These are phyloP conservation scores for Agrotis segetum DNA, from an alignment of 2,888 invertebrate genomes.

Conservation along the genomic window DNA sequence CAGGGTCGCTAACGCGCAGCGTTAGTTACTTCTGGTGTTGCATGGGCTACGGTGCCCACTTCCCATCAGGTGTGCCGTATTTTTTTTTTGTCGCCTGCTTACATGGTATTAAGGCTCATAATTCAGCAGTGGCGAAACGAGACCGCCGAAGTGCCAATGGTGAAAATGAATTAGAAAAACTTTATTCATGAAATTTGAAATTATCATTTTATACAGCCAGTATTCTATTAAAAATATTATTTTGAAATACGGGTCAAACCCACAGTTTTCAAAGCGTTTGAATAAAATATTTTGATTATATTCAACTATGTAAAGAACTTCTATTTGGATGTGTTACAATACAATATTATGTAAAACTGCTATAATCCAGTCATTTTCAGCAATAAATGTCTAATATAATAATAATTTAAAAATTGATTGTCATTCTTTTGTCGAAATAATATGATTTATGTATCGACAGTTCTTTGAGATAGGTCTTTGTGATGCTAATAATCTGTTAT, in stretches of 20 bases:
- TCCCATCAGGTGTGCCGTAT: too few species aligned
- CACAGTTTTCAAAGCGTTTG: constrained; percentile 17
- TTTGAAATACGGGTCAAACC: constrained; percentile 24
- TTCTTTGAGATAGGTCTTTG: constrained; percentile 33
- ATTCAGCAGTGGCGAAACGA: too few species aligned
- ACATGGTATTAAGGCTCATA: too few species aligned
- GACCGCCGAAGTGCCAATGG: too few species aligned
- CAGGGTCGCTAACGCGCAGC: too few species aligned
- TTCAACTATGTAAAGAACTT: constrained; percentile 32
- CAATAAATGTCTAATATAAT: constrained; percentile 58
- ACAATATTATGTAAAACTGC: constrained; percentile 30
- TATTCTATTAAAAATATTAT: constrained; percentile 12
- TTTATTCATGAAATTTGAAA: too few species aligned
- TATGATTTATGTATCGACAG: constrained; percentile 50
- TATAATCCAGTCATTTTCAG: constrained; percentile 42
- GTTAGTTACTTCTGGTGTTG: too few species aligned
- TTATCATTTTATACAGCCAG: constrained; percentile 3
- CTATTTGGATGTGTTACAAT: constrained; percentile 29
- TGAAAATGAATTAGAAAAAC: too few species aligned
- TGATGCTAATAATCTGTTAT: constrained; percentile 47
- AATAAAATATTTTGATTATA: constrained; percentile 39
- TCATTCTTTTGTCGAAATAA: constrained; percentile 43
- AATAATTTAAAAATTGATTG: constrained; percentile 61
- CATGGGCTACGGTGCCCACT: too few species aligned
- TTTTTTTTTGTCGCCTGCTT: too few species aligned